phyloP scores from a whole-genome alignment of 2,888 invertebrate species.

The Caenorhabditis afra region DNA sequence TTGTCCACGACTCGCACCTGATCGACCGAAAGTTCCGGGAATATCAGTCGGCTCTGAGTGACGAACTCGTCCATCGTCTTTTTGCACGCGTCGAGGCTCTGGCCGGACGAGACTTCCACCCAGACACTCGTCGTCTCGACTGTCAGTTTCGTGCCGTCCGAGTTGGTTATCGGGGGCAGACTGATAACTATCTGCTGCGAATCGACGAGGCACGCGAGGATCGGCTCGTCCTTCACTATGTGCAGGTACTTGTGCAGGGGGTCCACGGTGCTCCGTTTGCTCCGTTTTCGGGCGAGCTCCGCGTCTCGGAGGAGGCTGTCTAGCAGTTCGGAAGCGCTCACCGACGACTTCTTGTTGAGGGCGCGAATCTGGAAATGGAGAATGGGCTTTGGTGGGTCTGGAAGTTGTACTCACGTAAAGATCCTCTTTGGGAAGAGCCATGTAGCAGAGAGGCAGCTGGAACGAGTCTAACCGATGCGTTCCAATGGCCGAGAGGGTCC shows the following conservation, averaged over 20 bases:
- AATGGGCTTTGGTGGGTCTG: neutral
- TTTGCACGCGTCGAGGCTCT: constrained; percentile 65
- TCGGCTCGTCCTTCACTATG: constrained; percentile 86
- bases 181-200: constrained; percentile 86
- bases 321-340: constrained; percentile 86
- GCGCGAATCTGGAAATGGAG: constrained; percentile 65
- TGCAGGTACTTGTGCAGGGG: constrained; percentile 90
- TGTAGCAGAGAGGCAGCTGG: constrained; percentile 85
- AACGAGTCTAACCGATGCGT: constrained; percentile 88
- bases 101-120: constrained; percentile 67
- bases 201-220: constrained; percentile 87
- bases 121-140: constrained; percentile 64
- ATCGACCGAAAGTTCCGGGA: constrained; percentile 82
- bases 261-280: constrained; percentile 88
- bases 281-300: constrained; percentile 88
- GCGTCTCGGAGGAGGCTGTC: constrained; percentile 87
- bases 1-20: constrained; percentile 83
- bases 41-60: constrained; percentile 46
- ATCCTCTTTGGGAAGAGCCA: constrained; percentile 85
- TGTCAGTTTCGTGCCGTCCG: constrained; percentile 86
- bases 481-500: constrained; percentile 88
- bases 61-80: constrained; percentile 67
- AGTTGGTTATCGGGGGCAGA: constrained; percentile 91
- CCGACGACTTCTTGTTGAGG: constrained; percentile 76
- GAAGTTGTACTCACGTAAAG: constrained; percentile 83